Evolutionary conservation across 2,888 invertebrate genomes (phyloP), one percentile per base, ranked within the genome.

Genomic region (Drosophila demipolita): DNA sequence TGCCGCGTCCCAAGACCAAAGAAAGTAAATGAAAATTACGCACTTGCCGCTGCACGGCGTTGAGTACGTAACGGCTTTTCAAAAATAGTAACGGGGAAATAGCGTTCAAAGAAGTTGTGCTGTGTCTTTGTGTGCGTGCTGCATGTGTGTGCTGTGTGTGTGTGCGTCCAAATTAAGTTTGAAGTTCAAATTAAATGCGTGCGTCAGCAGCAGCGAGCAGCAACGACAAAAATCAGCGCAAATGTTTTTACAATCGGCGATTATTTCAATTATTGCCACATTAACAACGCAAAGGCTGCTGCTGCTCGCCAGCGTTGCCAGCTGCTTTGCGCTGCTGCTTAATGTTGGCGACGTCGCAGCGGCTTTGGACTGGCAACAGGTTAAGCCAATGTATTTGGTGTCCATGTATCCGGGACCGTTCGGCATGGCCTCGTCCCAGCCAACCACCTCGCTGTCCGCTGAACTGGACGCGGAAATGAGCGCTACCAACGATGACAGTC

Each of bases 341-440:
- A 75, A 75, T 60, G 75, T 59, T 40, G 71, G 60, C 65, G 66
- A 70, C 62, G 52, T 64, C 49, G 63, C 74, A 17, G 67, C 80
- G n/a, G 86, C 90, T 48, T 78, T 92, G 63, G 90, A 91, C 71
- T 92, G 93, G 92, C 85, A 87, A 73, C 83, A 87, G 78, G 92
- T 92, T 70, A 92, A 92, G 79, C 92, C 92, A 23, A 92, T 92
- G 93, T 91, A 91, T 79, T 82, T 93, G 75, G 91, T 92, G 33
- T 88, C 92, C 65, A 92, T 92, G 91, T 89, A 90, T 73, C 90
- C 91, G 62, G 72, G 83, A 17, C 79, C 87, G 26, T 67, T 71
- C 9, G 73, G 78, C 49, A 76, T 74, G 69, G 76, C 80, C 72
- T 72, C 66, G 58, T 62, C 78, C 26, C 70, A 60, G 17, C 59